phyloP scores from a whole-genome alignment of 2,888 invertebrate species.

The Alentia gelatinosa region DNA sequence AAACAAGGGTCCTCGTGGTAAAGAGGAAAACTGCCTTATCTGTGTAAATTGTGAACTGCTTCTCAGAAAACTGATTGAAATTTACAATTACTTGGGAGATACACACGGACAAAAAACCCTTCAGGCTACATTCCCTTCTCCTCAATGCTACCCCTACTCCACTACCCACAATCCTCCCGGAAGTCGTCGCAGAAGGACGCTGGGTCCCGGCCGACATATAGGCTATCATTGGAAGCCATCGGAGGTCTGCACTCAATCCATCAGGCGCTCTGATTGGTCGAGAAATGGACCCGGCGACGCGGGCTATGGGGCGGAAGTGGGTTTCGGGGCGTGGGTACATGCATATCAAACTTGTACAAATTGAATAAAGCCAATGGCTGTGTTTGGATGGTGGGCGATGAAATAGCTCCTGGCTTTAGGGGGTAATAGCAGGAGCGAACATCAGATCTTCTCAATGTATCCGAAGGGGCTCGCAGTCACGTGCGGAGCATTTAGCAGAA shows the following conservation, averaged over 20 bases:
- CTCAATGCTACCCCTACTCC: neutral
- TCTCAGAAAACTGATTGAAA: too few species aligned
- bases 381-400: neutral
- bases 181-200: neutral
- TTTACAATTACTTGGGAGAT: too few species aligned
- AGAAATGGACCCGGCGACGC: neutral
- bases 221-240: constrained; percentile 32
- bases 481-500: too few species aligned
- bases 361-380: constrained; percentile 29
- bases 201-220: neutral
- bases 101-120: too few species aligned
- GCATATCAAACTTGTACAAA: constrained; percentile 47
- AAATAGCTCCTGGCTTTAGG: neutral
- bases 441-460: neutral
- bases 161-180: neutral
- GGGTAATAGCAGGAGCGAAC: neutral
- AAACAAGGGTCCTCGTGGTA: too few species aligned
- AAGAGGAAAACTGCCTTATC: too few species aligned
- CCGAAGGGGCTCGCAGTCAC: too few species aligned
- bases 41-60: too few species aligned
- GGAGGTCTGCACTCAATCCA: constrained; percentile 48
- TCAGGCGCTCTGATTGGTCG: constrained; percentile 42
- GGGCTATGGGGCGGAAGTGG: neutral
- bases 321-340: neutral
- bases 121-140: neutral